phyloP scores from a whole-genome alignment of 1,140 invertebrate species.

The Caenorhabditis remanei region DNA sequence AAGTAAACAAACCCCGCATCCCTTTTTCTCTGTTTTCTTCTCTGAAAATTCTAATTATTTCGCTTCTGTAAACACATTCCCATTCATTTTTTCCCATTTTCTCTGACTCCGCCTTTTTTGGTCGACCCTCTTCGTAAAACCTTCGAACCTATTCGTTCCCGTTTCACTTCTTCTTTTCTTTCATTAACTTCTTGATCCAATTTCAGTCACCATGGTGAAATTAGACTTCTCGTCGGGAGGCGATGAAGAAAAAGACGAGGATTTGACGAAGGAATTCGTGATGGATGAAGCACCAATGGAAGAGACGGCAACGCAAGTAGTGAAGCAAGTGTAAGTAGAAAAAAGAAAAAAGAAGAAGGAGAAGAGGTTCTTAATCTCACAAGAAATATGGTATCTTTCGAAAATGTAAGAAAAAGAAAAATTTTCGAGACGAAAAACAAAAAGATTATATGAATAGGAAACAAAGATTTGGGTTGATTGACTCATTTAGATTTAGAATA shows the following conservation, averaged over 20 bases:
- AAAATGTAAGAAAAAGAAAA: neutral
- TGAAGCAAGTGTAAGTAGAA: slow-evolving; percentile 44
- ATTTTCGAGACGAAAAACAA: neutral
- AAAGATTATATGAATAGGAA: neutral
- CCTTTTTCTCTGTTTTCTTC: neutral
- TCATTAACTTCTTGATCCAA: neutral
- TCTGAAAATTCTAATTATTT: slow-evolving; percentile 51
- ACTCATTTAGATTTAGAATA: neutral
- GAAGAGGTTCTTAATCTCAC: neutral
- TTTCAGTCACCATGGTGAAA: slow-evolving; percentile 53
- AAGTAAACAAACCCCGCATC: slow-evolving; percentile 12
- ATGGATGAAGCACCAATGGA: slow-evolving; percentile 35
- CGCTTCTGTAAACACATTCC: slow-evolving; percentile 49
- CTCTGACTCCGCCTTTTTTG: slow-evolving; percentile 6
- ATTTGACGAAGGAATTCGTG: slow-evolving; percentile 47
- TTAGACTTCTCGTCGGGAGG: slow-evolving; percentile 45
- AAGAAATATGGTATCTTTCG: neutral
- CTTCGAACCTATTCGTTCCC: neutral
- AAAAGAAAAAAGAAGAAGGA: neutral
- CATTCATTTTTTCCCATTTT: slow-evolving; percentile 34
- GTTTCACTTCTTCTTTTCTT: neutral
- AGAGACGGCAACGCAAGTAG: slow-evolving; percentile 20
- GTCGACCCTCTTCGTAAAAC: neutral
- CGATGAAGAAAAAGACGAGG: slow-evolving; percentile 36
- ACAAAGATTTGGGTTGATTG: neutral